Evolutionary conservation across 2,888 invertebrate genomes (phyloP).

Genomic region (Pegoplata infirma): DNA sequence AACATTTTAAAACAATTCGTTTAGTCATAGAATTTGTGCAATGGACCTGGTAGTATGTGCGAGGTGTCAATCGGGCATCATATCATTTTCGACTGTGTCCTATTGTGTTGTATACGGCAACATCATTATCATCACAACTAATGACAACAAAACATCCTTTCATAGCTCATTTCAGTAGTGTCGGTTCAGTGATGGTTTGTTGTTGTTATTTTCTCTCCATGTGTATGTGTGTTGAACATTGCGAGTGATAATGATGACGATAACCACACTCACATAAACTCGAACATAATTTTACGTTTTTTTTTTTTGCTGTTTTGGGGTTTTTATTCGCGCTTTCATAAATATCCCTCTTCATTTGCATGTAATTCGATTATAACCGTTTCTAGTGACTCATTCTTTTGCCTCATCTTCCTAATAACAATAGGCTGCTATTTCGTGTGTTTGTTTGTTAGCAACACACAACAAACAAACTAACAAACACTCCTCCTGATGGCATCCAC

Average conservation of each 20-base stretch:
- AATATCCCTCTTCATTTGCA: slow-evolving; percentile 73
- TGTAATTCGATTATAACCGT: slow-evolving; percentile 71
- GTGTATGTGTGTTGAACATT: not conserved
- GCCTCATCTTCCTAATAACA: not conserved
- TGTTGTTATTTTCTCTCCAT: not conserved
- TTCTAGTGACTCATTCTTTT: slow-evolving; percentile 27
- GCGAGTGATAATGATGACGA: slow-evolving; percentile 30
- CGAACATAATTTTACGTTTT: not conserved
- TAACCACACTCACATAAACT: slow-evolving; percentile 2
- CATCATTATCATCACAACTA: slow-evolving; percentile 2
- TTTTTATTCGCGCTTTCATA: slow-evolving; percentile 65
- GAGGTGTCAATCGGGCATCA: too few species aligned
- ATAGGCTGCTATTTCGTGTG: slow-evolving; percentile 7
- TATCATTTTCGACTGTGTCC: too few species aligned
- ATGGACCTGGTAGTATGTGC: too few species aligned
- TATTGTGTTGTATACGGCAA: slow-evolving; percentile 8
- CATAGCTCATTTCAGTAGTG: not conserved
- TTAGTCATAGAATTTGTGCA: too few species aligned
- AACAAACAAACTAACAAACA: slow-evolving; percentile 13
- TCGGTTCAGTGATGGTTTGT: slow-evolving; percentile 30
- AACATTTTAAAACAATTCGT: too few species aligned
- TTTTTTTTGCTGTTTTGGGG: too few species aligned
- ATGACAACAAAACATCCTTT: not conserved
- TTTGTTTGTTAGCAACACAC: slow-evolving; percentile 1
- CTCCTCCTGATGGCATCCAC: slow-evolving; percentile 58